Evolutionary conservation across 2,797 vertebrate genomes (phyloP).

Genomic region (Botia kubotai): DNA sequence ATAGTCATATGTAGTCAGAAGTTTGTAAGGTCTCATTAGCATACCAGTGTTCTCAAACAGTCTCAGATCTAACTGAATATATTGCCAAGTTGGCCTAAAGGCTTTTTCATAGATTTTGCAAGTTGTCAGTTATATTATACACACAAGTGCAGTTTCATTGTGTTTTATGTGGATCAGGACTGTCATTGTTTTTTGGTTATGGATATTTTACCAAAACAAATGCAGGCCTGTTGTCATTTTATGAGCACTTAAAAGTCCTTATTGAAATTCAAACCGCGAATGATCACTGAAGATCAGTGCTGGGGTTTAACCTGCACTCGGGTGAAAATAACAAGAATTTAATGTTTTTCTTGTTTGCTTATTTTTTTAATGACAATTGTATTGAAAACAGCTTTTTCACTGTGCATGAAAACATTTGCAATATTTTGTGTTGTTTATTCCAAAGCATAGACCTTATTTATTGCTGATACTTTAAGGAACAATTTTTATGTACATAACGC

Average conservation of each 20-base stretch:
- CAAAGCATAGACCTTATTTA: slow-evolving; percentile 53
- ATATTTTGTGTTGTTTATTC: slow-evolving; percentile 7
- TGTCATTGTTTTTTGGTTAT: background rate
- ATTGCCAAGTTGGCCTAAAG: background rate
- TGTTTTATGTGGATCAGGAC: slow-evolving; percentile 3
- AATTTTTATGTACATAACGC: slow-evolving; percentile 66
- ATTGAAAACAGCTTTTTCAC: slow-evolving; percentile 5
- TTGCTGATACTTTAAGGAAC: slow-evolving; percentile 56
- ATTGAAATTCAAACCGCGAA: background rate
- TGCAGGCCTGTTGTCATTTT: slow-evolving; percentile 6
- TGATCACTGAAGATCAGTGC: background rate
- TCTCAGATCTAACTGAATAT: background rate
- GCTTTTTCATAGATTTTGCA: slow-evolving; percentile 16
- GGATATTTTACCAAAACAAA: background rate
- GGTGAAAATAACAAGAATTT: slow-evolving; percentile 7
- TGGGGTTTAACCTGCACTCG: background rate
- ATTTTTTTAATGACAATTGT: slow-evolving; percentile 24
- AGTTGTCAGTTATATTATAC: background rate
- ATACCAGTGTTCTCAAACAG: background rate
- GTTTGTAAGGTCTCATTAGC: slow-evolving; percentile 5
- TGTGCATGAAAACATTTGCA: slow-evolving; percentile 9
- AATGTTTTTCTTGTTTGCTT: background rate
- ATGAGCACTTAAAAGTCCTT: background rate
- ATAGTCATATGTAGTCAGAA: background rate
- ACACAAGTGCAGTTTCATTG: background rate